Base-by-base conservation (phyloP, 2,888 invertebrate species). In the Osedax frankpressi region DNA sequence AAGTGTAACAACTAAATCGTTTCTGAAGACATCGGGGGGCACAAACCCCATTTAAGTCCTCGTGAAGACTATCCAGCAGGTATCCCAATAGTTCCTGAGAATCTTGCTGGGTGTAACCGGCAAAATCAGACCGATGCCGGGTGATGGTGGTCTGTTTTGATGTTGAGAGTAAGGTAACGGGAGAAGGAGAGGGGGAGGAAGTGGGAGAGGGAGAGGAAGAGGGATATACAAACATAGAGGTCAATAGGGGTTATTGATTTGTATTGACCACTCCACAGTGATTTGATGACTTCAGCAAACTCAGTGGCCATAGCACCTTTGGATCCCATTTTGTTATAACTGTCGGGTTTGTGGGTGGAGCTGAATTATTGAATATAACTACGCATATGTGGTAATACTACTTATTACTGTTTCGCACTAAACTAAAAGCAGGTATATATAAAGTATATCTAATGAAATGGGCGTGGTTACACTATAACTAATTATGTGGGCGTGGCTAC, bases 61-160 rank as follows among this genome's bases (percentile, higher is more conserved):
- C 89, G 80, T 92, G 91, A 78, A 93, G 87, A 89, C 90, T 91
- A 84, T 92, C 92, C 87, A 92, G 88, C 30, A 93, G 87, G 79
- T 91, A 90, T 72, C 90, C 90, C 73, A 93, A 87, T 82, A 92
- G 92, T 84, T 92, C 92, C 85, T 92, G 92, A 0, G 92, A 90
- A 82, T 92, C 87, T 78, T 87, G 87, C 80, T 94, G 94, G 77
- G 92, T 91, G 80, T 88, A 88, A 3, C 85, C 85, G 26, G 83
- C 81, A 81, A 86, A 87, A 76, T 83, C 82, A 88, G 89, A 87
- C 81, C 90, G 89, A 82, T 90, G 89, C 77, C 89, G 89, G 24
- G 91, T 91, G 70, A 92, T 88, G 72, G 89, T 89, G 79, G 86
- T 87, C 91, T 90, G 78, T 44, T 44, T n/a, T n/a, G n/a, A n/a